Base-by-base conservation (phyloP, 1,140 invertebrate genomes). In the Drosophila nasuta region DNA sequence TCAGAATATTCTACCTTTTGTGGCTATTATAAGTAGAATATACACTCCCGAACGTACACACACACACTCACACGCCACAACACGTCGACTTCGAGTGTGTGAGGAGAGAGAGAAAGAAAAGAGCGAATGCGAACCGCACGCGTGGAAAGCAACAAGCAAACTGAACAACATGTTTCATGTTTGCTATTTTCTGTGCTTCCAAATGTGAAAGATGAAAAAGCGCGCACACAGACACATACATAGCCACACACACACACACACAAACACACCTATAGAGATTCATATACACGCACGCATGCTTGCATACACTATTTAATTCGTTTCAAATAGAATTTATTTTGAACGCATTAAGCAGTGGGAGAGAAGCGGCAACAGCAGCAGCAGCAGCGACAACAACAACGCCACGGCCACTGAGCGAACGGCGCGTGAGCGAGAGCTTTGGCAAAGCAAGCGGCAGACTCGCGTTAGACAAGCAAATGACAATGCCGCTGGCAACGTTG, bases 141-240 rank as follows among this genome's bases (percentile, higher is more conserved):
- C 88, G 83, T 77, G 73, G 57, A 76, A 75, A 85, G 88, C 88
- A 91, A 91, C 89, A 85, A 91, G 88, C 88, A 80, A 91, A 91
- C 88, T 91, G 82, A 91, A 91, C 81, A 88, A 88, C 81, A 81
- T 89, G 82, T 75, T 76, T 88, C 64, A 89, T 89, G 81, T 88
- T 75, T 83, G 83, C 83, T 87, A 89, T 88, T 87, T 87, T 81
- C 80, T 83, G 82, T 88, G 86, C 76, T 85, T 85, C 62, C 78
- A 77, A 83, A 77, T 75, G 82, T 77, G 76, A 78, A 79, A 87
- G 82, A 88, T 88, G 83, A 80, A 82, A 67, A 85, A 86, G 58
- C 77, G 62, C 70, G 62, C 59, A 35, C 59, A 46, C 66, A 41
- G 59, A 59, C 46, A 54, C 51, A 51, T 20, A 35, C 43, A 64